Base-by-base conservation (phyloP, 2,888 invertebrate species). In the Ptilodon capucinus region DNA sequence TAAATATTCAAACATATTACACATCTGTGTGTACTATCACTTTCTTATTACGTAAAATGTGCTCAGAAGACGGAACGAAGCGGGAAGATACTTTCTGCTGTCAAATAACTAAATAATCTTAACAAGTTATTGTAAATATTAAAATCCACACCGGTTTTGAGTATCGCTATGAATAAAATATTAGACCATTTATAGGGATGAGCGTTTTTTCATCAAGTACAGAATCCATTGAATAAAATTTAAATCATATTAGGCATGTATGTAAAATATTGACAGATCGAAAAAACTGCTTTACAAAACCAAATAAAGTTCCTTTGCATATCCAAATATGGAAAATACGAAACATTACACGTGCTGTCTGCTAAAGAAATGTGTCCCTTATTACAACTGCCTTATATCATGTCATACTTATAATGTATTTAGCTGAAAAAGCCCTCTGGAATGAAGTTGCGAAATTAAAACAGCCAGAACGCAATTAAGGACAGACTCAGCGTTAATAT, bases 21-120 rank as follows among this genome's bases (percentile, higher is more conserved):
- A 67, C 64, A 64, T 67, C 51, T 21, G 51, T 35, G 48, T 52
- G 57, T 54, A 64, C 68, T 75, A 79, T 76, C 74, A 76, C 83
- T 84, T 84, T 84, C 80, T 68, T 77, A 54, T 84, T 82, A 75
- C 63, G 58, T 74, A 79, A 84, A 57, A 4, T 60, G 51, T 64
- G 52, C 45, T 51, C 54, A 54, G 38, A 55, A 46, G 50, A 45
- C 54, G 46, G 51, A 63, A 30, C 43, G 17, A 38, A 2, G 17
- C 42, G 30, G 1, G 42, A 43, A 32, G 32, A 48, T 11, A n/a
- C 28, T 8, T 53, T 41, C 11, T 40, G 2, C 16, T 48, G 23
- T 42, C 44, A 19, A n/a, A 40, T 17, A 14, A n/a, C 19, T 21
- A 21, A 13, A 13, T 21, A 13, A 21, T 39, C 13, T 39, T 2